These are phyloP conservation scores for Melanocharis versteri DNA, from an alignment of 2,113 vertebrate genomes.

Conservation along the genomic window DNA sequence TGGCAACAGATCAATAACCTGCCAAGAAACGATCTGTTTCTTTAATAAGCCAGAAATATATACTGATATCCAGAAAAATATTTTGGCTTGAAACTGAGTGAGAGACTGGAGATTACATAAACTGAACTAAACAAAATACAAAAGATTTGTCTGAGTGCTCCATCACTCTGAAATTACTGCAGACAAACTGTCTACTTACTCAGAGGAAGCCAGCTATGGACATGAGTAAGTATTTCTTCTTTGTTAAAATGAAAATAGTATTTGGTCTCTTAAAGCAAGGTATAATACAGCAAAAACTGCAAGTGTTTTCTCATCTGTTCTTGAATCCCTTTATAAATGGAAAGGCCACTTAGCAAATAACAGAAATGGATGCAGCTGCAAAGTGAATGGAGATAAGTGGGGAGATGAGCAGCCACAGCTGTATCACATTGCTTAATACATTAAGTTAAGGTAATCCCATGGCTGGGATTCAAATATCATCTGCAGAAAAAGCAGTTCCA, in stretches of 20 bases:
- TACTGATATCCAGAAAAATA: neutral
- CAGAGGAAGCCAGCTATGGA: neutral
- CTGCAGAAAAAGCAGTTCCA: neutral
- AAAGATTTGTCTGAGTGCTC: neutral
- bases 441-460: neutral
- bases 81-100: neutral
- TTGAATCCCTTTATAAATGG: neutral
- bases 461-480: neutral
- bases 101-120: neutral
- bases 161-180: neutral
- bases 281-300: neutral
- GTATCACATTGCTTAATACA: neutral
- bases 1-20: neutral
- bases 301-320: neutral
- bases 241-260: neutral
- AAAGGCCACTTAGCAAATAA: neutral
- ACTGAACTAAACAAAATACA: neutral
- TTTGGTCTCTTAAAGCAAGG: neutral
- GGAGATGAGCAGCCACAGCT: neutral
- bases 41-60: neutral
- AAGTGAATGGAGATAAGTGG: neutral
- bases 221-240: neutral
- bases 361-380: neutral
- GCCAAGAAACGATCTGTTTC: neutral
- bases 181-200: neutral